phyloP scores from a whole-genome alignment of 2,888 invertebrate species.

The Alsophila aescularia region DNA sequence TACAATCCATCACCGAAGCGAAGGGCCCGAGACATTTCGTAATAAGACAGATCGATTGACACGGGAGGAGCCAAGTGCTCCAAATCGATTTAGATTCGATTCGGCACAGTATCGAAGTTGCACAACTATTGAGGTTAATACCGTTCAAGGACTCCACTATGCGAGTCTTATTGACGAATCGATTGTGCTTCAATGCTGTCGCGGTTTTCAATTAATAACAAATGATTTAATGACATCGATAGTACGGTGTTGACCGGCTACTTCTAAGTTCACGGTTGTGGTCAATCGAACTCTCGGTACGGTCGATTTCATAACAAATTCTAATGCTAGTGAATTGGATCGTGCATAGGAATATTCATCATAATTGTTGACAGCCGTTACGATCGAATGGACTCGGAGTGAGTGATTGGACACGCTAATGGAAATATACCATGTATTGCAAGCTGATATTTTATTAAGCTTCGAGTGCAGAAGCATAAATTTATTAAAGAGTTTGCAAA shows the following conservation, averaged over 20 bases:
- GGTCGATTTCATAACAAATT: slow-evolving; percentile 59
- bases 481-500: slow-evolving; percentile 39
- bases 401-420: slow-evolving; percentile 58
- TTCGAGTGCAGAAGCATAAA: slow-evolving; percentile 31
- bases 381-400: slow-evolving; percentile 51
- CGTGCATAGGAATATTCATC: slow-evolving; percentile 60
- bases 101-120: slow-evolving; percentile 68
- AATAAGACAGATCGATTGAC: slow-evolving; percentile 59
- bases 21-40: slow-evolving; percentile 58
- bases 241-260: slow-evolving; percentile 52
- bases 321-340: slow-evolving; percentile 56
- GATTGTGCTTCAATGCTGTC: slow-evolving; percentile 55
- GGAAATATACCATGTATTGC: slow-evolving; percentile 48
- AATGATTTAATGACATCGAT: slow-evolving; percentile 62
- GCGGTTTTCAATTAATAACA: slow-evolving; percentile 60
- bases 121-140: slow-evolving; percentile 67
- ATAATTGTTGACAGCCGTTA: slow-evolving; percentile 60
- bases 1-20: slow-evolving; percentile 62
- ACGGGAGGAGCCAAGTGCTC: slow-evolving; percentile 61
- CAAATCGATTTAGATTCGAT: slow-evolving; percentile 66
- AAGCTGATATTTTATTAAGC: slow-evolving; percentile 37
- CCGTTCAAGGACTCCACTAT: slow-evolving; percentile 70
- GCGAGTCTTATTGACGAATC: slow-evolving; percentile 50
- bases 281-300: slow-evolving; percentile 53
- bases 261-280: slow-evolving; percentile 60